Conservation (phyloP, 1,140 invertebrate species). For the Sinonovacula constricta region DNA sequence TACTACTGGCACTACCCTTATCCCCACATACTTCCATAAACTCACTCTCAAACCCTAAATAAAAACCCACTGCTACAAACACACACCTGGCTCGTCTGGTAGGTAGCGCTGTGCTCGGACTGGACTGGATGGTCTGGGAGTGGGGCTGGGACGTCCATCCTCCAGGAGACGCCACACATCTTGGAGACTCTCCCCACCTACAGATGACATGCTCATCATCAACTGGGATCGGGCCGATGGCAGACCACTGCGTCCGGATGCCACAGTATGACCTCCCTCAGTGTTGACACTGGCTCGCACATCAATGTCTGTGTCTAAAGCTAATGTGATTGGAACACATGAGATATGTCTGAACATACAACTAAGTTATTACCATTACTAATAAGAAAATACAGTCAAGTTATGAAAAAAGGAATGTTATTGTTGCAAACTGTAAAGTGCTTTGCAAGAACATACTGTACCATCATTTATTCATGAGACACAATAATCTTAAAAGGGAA, state of each 20-base stretch:
- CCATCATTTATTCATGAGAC: no score
- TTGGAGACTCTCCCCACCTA: slow-evolving; percentile 72
- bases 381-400: no score
- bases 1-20: background rate
- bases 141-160: slow-evolving; percentile 55
- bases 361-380: no score
- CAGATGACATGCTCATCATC: slow-evolving; percentile 67
- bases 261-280: slow-evolving; percentile 37
- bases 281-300: slow-evolving; percentile 41
- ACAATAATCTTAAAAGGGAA: no score
- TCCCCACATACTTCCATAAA: background rate
- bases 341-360: no score
- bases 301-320: slow-evolving; percentile 47
- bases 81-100: background rate
- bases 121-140: slow-evolving; percentile 54
- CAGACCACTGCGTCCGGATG: slow-evolving; percentile 1
- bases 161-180: slow-evolving; percentile 74
- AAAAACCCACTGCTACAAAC: background rate
- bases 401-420: no score
- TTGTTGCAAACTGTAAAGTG: no score
- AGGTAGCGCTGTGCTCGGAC: slow-evolving; percentile 4
- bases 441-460: no score
- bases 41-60: background rate
- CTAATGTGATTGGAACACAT: no score
- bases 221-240: slow-evolving; percentile 44